Percentiles rank a stretch among this genome's conserved stretches.
Conservation (phyloP, 2,113 vertebrate species). For the Morphnarchus princeps region DNA sequence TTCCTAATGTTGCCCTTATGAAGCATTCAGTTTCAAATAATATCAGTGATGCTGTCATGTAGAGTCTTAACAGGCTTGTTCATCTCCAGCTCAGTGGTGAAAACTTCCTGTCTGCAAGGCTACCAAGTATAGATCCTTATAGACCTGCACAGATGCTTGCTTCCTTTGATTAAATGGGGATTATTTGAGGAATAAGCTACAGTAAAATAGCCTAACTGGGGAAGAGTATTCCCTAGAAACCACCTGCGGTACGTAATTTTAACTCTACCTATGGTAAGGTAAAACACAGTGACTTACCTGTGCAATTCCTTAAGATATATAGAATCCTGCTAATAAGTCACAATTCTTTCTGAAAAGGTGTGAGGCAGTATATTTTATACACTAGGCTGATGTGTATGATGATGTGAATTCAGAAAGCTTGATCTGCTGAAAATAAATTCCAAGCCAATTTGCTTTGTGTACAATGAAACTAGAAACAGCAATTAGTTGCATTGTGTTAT, state of each 20-base stretch:
- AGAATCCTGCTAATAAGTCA: neutral
- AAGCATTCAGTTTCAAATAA: constrained; percentile 18
- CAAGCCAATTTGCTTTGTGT: neutral
- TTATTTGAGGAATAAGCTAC: constrained; percentile 46
- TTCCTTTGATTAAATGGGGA: constrained; percentile 36
- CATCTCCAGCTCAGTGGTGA: neutral
- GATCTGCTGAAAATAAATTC: neutral
- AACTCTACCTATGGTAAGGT: neutral
- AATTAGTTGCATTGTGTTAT: neutral
- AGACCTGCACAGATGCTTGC: neutral
- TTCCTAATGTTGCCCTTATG: constrained; percentile 30
- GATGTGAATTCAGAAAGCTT: neutral
- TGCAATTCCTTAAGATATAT: neutral
- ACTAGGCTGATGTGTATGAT: neutral
- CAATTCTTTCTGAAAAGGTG: neutral
- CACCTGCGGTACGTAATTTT: neutral
- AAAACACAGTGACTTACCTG: neutral
- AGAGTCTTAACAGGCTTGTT: constrained; percentile 6
- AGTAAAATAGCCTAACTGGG: neutral
- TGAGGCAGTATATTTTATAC: neutral
- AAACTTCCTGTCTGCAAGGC: constrained; percentile 31
- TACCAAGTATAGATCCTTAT: neutral
- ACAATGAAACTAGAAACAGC: neutral
- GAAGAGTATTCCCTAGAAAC: neutral
- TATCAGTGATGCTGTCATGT: neutral